Conservation (phyloP, 2,888 invertebrate species). For the Cactoblastis cactorum region DNA sequence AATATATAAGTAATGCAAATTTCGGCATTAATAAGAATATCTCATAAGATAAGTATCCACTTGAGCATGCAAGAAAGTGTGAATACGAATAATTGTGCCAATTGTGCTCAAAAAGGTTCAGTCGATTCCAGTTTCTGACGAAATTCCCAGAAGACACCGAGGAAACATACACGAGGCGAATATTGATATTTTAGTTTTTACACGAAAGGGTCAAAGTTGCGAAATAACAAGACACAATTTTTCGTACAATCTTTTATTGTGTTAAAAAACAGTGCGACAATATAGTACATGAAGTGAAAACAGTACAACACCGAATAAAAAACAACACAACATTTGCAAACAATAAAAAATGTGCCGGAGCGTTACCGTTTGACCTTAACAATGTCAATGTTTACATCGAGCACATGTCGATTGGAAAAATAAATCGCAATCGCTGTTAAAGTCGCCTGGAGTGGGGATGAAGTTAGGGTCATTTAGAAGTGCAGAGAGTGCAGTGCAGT, state of each 20-base stretch:
- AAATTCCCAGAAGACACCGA: neutral
- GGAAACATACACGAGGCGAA: neutral
- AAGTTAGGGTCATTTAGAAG: constrained; percentile 13
- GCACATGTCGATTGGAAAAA: neutral
- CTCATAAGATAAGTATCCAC: neutral
- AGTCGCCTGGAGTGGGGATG: neutral
- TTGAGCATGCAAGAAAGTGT: constrained; percentile 15
- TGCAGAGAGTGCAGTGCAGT: constrained; percentile 32
- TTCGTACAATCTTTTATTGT: constrained; percentile 20
- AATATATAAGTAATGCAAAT: neutral
- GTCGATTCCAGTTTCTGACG: neutral
- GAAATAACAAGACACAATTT: constrained; percentile 23
- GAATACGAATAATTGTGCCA: constrained; percentile 37
- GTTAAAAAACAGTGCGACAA: constrained; percentile 1
- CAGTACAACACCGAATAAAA: neutral
- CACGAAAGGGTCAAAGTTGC: constrained; percentile 1
- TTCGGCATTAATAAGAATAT: neutral
- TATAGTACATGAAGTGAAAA: constrained; percentile 1
- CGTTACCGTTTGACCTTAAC: constrained; percentile 6
- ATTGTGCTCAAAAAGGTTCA: constrained; percentile 16
- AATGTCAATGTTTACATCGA: constrained; percentile 6
- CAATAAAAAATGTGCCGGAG: neutral
- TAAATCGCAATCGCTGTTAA: neutral
- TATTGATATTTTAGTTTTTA: neutral
- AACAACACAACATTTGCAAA: constrained; percentile 8